Evolutionary conservation across 2,888 invertebrate genomes (phyloP), one percentile per base, ranked within the genome.

Genomic region (Linnaemya vulpina): DNA sequence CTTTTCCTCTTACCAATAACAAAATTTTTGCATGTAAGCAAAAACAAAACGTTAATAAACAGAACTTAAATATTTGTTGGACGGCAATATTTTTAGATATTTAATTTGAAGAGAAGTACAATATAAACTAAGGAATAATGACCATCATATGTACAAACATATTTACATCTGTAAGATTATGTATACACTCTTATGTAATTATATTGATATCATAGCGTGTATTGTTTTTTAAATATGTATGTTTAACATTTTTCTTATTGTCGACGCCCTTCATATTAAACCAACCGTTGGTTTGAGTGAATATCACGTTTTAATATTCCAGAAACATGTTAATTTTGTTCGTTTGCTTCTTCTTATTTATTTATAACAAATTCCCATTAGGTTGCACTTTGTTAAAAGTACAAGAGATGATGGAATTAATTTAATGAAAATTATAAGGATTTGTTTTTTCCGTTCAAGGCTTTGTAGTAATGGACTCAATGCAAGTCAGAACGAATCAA

Each of bases 261-360:
- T 1, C 38, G 40, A 40, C 22, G 30, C 11, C 43, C 30, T 15
- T 75, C 55, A 5, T 30, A 63, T 30, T 55, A 55, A 63, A 20
- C 13, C 43, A 65, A 30, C 3, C 40, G 22, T n/a, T 74, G 38
- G 25, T 20, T 25, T 38, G 17, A 49, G 49, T 49, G 49, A 49
- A 60, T 20, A 49, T 49, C 46, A n/a, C n/a, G 13, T 63, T 63
- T 51, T 20, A 63, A 74, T 51, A 63, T 63, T 51, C 38, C 40
- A 40, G 51, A 13, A 63, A 63, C 43, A 63, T 40, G 17, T 17
- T n/a, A 10, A 20, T 51, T 63, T 74, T 17, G 58, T 55, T 40
- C 13, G 25, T 11, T 22, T 30, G 53, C 9, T 43, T 40, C 4
- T 43, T 13, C 40, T 58, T 71, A 17, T 58, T 71, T 71, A 71